Conservation (phyloP, 1,140 invertebrate species). For the Zaprionus camerounensis region DNA sequence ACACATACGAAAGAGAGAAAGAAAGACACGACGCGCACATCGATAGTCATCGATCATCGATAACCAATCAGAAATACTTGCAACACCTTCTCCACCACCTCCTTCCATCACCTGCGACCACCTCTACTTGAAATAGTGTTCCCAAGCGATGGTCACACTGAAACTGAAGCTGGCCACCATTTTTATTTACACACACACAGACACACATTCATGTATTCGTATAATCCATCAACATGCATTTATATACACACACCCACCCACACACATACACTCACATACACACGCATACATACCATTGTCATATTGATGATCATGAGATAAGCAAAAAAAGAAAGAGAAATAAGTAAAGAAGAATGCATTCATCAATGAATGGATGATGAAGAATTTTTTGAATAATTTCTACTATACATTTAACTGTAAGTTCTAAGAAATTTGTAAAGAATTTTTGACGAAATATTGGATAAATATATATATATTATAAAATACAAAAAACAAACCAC, state of each 20-base stretch:
- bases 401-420: conserved; percentile 83
- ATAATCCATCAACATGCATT: conserved; percentile 40
- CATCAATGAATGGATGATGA: conserved; percentile 68
- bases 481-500: conserved; percentile 69
- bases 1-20: conserved; percentile 18
- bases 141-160: conserved; percentile 18
- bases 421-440: conserved; percentile 83
- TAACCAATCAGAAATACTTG: background rate
- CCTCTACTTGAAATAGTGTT: background rate
- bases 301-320: conserved; percentile 80
- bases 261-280: conserved; percentile 38
- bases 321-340: conserved; percentile 30
- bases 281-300: conserved; percentile 79
- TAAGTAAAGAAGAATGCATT: conserved; percentile 34
- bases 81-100: conserved; percentile 18
- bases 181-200: conserved; percentile 17
- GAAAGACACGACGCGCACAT: background rate
- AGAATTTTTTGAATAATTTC: conserved; percentile 82
- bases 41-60: conserved; percentile 8
- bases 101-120: background rate
- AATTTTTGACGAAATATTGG: conserved; percentile 83
- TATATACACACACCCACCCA: conserved; percentile 44
- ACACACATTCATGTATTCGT: conserved; percentile 29
- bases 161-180: conserved; percentile 34
- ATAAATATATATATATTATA: conserved; percentile 76